Base-by-base conservation (phyloP, 2,113 vertebrate species). In the Nyctibius bracteatus region DNA sequence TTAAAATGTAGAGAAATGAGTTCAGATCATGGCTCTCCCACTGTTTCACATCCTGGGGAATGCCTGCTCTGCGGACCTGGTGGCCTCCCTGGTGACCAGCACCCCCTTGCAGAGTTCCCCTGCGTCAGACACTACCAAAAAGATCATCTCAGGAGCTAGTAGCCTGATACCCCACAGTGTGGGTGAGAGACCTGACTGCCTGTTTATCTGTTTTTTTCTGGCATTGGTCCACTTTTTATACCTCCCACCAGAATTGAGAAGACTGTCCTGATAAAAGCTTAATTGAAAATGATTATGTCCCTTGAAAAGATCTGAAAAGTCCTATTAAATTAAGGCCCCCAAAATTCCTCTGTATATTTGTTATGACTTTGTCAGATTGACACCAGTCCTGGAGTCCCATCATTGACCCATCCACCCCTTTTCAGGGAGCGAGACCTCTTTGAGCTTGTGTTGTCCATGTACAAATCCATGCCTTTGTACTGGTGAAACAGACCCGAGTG, bases 241-340 rank as follows among this genome's bases (percentile, higher is more conserved):
- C 3, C 10, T 67, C 30, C 21, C 7, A n/a, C 2, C 4, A 37
- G 28, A 52, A 46, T 0, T 3, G 4, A 66, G 33, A 68, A 55
- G 10, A 23, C 2, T 28, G 2, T 44, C 37, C 20, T 74, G 30
- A 58, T 43, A 77, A 86, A 58, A 71, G 14, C 14, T 20, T 57
- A 30, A 62, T 18, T 78, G 25, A 37, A 70, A 91, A 54, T 0
- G 0, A 5, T 13, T 24, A 8, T 1, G 0, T 86, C 14, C n/a
- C 35, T 20, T 17, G 20, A 51, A 83, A 73, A 81, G 27, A 35
- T 12, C 5, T 54, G 37, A 68, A 20, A 93, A 93, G 62, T 55
- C 9, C 25, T 51, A 8, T 43, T 78, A 54, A 47, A 86, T 61
- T 49, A 71, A 49, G 12, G 7, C 0, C 17, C 17, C 10, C 6